These are phyloP conservation scores for Pterophyllum scalare DNA, from an alignment of 2,113 vertebrate genomes.

Conservation along the genomic window DNA sequence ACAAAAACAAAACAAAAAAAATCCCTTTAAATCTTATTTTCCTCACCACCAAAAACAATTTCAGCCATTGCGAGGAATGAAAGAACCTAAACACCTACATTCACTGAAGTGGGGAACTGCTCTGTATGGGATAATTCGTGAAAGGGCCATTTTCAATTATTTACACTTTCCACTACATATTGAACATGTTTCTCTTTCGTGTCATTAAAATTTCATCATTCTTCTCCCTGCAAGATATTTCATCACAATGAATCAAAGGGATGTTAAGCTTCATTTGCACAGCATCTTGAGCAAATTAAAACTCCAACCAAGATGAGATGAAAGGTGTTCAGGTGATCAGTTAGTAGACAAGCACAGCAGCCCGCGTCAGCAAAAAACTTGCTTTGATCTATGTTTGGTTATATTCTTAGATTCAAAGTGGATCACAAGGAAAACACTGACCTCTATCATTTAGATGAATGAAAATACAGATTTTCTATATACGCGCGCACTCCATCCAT, in stretches of 20 bases:
- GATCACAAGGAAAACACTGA: neutral
- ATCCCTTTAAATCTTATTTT: neutral
- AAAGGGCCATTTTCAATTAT: slow-evolving; percentile 76
- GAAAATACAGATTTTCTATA: neutral
- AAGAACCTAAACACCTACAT: neutral
- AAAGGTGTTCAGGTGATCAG: neutral
- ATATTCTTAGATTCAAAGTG: neutral
- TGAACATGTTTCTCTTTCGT: slow-evolving; percentile 82
- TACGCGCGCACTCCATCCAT: no score
- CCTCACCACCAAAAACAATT: neutral
- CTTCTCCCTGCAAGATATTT: slow-evolving; percentile 63
- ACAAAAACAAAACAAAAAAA: neutral
- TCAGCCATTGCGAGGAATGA: neutral
- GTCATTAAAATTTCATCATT: slow-evolving; percentile 74
- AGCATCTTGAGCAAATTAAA: slow-evolving; percentile 35
- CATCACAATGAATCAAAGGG: slow-evolving; percentile 76
- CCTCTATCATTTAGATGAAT: neutral
- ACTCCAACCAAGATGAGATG: slow-evolving; percentile 20
- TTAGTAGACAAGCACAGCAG: slow-evolving; percentile 5
- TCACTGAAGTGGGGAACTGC: slow-evolving; percentile 1
- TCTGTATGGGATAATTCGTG: slow-evolving; percentile 62
- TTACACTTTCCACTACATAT: slow-evolving; percentile 77
- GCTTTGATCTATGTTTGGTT: neutral
- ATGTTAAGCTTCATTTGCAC: slow-evolving; percentile 47
- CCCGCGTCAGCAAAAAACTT: neutral